These are phyloP conservation scores for Urocitellus parryii DNA, from an alignment of 2,113 vertebrate genomes.

Conservation along the genomic window DNA sequence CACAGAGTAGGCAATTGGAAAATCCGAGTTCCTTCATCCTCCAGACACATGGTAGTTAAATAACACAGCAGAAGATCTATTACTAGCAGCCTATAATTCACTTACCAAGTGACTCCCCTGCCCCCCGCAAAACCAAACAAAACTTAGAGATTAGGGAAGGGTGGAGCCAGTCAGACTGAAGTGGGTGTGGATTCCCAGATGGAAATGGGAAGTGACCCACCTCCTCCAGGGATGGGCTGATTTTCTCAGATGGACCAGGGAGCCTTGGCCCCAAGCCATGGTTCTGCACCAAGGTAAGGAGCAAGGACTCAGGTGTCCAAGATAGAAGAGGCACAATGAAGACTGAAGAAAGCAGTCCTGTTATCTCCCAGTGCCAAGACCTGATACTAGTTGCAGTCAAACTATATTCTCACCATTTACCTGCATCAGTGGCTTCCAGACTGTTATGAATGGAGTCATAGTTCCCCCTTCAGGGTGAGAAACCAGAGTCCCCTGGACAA, in stretches of 20 bases:
- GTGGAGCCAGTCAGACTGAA: background rate
- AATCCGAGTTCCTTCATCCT: constrained; percentile 3
- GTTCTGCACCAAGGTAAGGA: background rate
- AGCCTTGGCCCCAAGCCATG: background rate
- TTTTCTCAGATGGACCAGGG: background rate
- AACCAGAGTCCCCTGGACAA: background rate
- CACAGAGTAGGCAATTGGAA: background rate
- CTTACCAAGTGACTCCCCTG: background rate
- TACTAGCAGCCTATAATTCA: background rate
- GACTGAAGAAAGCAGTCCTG: background rate
- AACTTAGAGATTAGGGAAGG: background rate
- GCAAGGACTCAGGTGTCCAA: background rate
- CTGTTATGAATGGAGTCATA: background rate
- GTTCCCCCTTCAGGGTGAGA: background rate
- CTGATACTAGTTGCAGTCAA: background rate
- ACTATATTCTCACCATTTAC: background rate
- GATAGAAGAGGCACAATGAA: background rate
- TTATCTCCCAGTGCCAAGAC: background rate
- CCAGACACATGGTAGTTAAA: constrained; percentile 44
- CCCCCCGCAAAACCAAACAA: background rate
- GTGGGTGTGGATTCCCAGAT: background rate
- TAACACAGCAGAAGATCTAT: constrained; percentile 35
- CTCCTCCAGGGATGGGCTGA: background rate
- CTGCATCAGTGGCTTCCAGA: background rate
- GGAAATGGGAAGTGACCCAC: background rate